Conservation (phyloP, 2,888 invertebrate species). For the Beris morrisii region DNA sequence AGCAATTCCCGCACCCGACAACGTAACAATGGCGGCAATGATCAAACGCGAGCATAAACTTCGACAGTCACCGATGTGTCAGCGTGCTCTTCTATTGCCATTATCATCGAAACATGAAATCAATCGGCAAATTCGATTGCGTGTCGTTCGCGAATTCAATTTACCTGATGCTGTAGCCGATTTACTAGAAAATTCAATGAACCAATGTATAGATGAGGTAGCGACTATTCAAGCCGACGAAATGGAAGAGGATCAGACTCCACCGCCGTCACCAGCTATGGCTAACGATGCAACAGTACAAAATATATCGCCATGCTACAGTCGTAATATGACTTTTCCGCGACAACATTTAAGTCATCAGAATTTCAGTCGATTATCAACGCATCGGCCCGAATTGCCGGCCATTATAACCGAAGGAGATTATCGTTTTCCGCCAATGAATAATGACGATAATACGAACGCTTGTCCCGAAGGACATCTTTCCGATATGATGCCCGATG, state of each 20-base stretch:
- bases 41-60: slow-evolving; percentile 83
- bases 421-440: slow-evolving; percentile 50
- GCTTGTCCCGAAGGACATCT: slow-evolving; percentile 70
- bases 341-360: slow-evolving; percentile 52
- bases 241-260: slow-evolving; percentile 50
- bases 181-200: slow-evolving; percentile 64
- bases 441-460: slow-evolving; percentile 48
- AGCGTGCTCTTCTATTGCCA: slow-evolving; percentile 74
- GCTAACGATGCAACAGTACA: slow-evolving; percentile 46
- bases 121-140: slow-evolving; percentile 76
- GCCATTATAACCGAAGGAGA: slow-evolving; percentile 69
- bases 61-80: slow-evolving; percentile 75
- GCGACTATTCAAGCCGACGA: slow-evolving; percentile 49
- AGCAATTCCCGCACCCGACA: slow-evolving; percentile 74
- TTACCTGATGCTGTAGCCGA: slow-evolving; percentile 87
- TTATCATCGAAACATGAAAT: slow-evolving; percentile 77
- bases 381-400: slow-evolving; percentile 64
- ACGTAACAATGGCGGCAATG: slow-evolving; percentile 76
- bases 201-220: slow-evolving; percentile 46
- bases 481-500: slow-evolving; percentile 87
- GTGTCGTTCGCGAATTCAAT: slow-evolving; percentile 92
- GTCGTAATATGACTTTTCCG: slow-evolving; percentile 66
- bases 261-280: slow-evolving; percentile 57
- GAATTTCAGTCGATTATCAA: slow-evolving; percentile 45
- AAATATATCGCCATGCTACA: slow-evolving; percentile 59